phyloP scores from a whole-genome alignment of 2,797 vertebrate genomes.

The Crocidura indochinensis region DNA sequence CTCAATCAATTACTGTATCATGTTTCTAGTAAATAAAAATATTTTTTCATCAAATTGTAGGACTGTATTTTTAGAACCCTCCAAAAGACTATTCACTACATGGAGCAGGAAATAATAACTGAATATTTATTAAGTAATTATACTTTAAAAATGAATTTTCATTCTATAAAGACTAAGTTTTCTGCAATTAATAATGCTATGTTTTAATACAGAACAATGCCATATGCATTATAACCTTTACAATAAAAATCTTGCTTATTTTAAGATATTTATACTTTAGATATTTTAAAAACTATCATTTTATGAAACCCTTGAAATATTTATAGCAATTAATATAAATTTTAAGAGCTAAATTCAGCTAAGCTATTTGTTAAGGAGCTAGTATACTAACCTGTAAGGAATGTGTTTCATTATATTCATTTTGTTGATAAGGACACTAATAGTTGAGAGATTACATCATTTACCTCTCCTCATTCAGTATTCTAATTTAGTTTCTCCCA shows the following conservation, averaged over 20 bases:
- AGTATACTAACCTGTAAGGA: constrained; percentile 5
- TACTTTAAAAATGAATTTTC: too few species aligned
- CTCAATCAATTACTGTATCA: neutral
- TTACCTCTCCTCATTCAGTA: neutral
- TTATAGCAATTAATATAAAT: constrained; percentile 13
- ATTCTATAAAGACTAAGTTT: neutral
- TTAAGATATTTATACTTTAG: constrained; percentile 21
- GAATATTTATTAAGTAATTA: neutral
- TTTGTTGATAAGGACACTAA: constrained; percentile 38
- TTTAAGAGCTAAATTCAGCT: neutral
- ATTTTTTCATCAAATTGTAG: constrained; percentile 24
- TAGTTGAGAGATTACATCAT: constrained; percentile 37
- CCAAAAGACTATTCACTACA: too few species aligned
- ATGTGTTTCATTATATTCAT: neutral
- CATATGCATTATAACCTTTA: neutral
- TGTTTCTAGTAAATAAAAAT: constrained; percentile 4
- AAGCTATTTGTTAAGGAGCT: constrained; percentile 16
- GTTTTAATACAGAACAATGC: constrained; percentile 1
- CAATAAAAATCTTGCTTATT: constrained; percentile 4
- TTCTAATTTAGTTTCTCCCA: neutral
- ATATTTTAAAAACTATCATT: constrained; percentile 19
- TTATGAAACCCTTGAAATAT: constrained; percentile 18
- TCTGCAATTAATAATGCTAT: neutral
- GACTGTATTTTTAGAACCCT: neutral
- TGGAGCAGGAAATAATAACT: neutral